Evolutionary conservation across 1,140 invertebrate species (phyloP).

Genomic region (Metopolophium dirhodum): DNA sequence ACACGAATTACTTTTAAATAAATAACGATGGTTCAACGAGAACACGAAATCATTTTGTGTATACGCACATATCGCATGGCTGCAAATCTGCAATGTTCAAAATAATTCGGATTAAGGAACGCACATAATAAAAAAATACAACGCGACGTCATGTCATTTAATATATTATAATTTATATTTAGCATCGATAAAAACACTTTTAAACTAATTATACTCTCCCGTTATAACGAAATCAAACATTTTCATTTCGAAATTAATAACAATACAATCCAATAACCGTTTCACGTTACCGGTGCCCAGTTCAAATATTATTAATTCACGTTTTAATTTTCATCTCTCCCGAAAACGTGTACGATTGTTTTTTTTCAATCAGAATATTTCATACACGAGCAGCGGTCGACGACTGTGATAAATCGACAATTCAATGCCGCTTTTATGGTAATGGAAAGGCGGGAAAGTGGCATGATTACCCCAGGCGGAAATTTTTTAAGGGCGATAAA

Average conservation of each 20-base stretch:
- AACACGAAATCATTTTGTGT: neutral
- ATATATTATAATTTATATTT: neutral
- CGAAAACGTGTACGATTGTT: neutral
- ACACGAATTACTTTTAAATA: neutral
- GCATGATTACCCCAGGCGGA: neutral
- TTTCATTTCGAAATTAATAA: conserved; percentile 11
- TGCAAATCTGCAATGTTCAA: neutral
- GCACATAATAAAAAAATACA: neutral
- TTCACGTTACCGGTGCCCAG: neutral
- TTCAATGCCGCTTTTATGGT: neutral
- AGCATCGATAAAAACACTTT: conserved; percentile 5
- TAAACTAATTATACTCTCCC: neutral
- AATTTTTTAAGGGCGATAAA: neutral
- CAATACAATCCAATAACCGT: conserved; percentile 12
- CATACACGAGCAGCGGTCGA: neutral
- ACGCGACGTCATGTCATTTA: neutral
- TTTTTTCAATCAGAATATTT: conserved; percentile 17
- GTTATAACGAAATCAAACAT: conserved; percentile 3
- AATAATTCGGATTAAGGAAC: neutral
- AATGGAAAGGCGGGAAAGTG: neutral
- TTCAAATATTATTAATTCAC: conserved; percentile 14
- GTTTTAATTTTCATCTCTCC: conserved; percentile 11
- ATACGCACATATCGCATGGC: neutral
- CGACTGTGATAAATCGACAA: neutral
- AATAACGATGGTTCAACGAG: neutral